Percentiles rank a stretch among this genome's conserved stretches.
Evolutionary conservation across 2,888 invertebrate species (phyloP).

Genomic region (Rotaria macrura): DNA sequence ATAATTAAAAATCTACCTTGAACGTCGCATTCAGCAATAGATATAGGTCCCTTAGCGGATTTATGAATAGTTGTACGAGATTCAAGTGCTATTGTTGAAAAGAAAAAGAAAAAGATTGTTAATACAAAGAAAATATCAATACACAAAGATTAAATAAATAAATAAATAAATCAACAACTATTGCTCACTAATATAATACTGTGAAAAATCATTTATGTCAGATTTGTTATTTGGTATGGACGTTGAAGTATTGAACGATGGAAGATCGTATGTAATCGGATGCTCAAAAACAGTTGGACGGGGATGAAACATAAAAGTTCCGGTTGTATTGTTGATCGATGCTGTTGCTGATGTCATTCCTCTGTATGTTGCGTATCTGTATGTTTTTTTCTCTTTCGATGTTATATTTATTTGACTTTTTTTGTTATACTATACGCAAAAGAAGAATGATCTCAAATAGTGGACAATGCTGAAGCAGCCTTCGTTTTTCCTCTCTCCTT

Average conservation of each 20-base stretch:
- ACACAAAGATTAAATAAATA: neutral
- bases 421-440: neutral
- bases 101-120: too few species aligned
- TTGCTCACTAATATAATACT: slow-evolving; percentile 2
- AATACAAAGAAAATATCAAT: too few species aligned
- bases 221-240: neutral
- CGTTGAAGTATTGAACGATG: neutral
- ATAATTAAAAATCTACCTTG: neutral
- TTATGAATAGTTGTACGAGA: neutral
- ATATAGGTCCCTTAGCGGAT: neutral
- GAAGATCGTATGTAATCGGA: slow-evolving; percentile 6
- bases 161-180: neutral
- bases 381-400: neutral
- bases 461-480: neutral
- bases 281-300: neutral
- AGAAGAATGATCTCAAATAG: neutral
- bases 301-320: slow-evolving; percentile 6
- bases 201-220: neutral
- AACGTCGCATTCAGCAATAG: neutral
- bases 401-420: neutral
- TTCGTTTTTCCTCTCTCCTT: neutral
- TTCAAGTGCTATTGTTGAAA: slow-evolving; percentile 14
- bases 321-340: neutral
- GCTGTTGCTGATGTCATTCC: neutral
- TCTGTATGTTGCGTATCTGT: neutral